Evolutionary conservation across 2,888 invertebrate species (phyloP).

Genomic region (Heteromyza rotundicornis): DNA sequence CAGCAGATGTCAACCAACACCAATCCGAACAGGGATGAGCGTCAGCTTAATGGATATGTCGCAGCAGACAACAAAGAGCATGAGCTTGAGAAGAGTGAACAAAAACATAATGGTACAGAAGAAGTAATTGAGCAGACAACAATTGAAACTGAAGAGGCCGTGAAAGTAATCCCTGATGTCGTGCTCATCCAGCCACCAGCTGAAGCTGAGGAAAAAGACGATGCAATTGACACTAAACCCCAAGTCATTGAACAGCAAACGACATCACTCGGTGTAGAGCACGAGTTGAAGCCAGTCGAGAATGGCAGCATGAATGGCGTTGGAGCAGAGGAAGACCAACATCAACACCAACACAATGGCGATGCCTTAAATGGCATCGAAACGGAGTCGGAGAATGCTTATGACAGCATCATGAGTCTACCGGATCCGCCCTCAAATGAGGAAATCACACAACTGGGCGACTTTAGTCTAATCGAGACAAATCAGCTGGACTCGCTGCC

Average conservation of each 20-base stretch:
- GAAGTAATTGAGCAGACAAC: neutral
- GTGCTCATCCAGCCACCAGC: neutral
- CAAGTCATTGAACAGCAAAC: neutral
- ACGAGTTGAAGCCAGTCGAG: neutral
- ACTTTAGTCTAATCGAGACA: conserved; percentile 51
- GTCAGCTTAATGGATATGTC: neutral
- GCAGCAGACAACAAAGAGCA: neutral
- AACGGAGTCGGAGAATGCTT: conserved; percentile 47
- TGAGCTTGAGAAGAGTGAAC: neutral
- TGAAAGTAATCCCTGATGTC: neutral
- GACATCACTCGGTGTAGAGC: neutral
- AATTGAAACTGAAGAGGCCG: neutral
- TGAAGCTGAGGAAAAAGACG: neutral
- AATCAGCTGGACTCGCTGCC: conserved; percentile 61
- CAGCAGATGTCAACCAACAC: neutral
- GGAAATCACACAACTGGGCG: conserved; percentile 59
- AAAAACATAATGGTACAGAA: conserved; percentile 10
- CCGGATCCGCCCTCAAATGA: conserved; percentile 61
- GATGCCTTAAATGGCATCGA: conserved; percentile 1
- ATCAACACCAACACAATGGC: neutral
- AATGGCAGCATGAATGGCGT: neutral
- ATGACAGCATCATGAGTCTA: conserved; percentile 60
- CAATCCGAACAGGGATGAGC: neutral
- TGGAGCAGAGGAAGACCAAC: neutral
- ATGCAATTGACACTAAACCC: neutral